Conservation (phyloP, 2,113 vertebrate species). For the Scytalopus superciliaris region DNA sequence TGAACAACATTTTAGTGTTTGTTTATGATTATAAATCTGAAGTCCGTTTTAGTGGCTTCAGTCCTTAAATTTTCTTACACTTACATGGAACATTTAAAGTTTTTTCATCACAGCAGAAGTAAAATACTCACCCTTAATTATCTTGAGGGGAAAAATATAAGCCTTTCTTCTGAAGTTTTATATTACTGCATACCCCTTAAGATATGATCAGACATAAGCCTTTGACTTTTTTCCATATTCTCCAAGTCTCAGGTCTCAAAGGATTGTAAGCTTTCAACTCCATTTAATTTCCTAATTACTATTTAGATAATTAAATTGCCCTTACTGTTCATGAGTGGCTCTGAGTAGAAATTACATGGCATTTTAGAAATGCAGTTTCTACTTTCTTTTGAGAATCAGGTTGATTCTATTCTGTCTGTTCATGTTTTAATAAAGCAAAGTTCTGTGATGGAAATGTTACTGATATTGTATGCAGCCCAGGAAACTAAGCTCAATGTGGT, state of each 20-base stretch:
- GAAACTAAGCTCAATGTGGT: not conserved
- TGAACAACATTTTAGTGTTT: not conserved
- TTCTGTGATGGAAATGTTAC: not conserved
- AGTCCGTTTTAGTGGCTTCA: not conserved
- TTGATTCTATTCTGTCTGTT: not conserved
- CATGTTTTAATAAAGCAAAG: not conserved
- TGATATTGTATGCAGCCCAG: not conserved
- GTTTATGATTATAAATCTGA: not conserved
- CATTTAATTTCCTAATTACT: constrained; percentile 46
- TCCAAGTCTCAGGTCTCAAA: not conserved
- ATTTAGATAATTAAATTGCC: constrained; percentile 22
- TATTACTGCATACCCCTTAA: not conserved
- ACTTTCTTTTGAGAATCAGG: not conserved
- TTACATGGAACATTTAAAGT: not conserved
- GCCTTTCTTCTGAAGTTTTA: not conserved
- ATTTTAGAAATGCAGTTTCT: not conserved
- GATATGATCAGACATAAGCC: not conserved
- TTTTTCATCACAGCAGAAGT: not conserved
- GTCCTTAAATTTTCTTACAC: not conserved
- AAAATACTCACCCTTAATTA: not conserved
- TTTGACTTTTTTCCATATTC: not conserved
- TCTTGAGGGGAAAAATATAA: not conserved
- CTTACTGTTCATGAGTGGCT: not conserved
- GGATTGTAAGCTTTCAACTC: not conserved
- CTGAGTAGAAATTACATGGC: not conserved